Evolutionary conservation across 2,888 invertebrate genomes (phyloP).

Genomic region (Neoaliturus tenellus): DNA sequence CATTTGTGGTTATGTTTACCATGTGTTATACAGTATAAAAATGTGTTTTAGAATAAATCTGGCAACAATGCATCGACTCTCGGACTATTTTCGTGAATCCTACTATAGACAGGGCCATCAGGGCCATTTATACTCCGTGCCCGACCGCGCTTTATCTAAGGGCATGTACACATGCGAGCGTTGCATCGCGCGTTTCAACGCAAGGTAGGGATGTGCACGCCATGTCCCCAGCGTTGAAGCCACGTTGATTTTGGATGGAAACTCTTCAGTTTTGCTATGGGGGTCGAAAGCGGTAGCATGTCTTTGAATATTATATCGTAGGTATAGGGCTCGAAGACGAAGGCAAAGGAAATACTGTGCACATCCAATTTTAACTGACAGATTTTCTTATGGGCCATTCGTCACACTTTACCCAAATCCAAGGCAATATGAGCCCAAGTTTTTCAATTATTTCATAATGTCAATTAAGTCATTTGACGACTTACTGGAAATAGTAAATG

Average conservation of each 20-base stretch:
- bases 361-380: conserved; percentile 26
- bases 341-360: conserved; percentile 37
- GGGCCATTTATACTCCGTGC: no score
- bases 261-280: background rate
- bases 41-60: no score
- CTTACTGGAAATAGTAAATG: conserved; percentile 15
- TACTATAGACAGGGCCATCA: no score
- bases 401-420: background rate
- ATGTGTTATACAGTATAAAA: no score
- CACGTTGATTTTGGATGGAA: background rate
- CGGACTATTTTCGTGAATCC: no score
- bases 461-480: conserved; percentile 32
- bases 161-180: no score
- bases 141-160: no score
- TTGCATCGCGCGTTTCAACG: background rate
- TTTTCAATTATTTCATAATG: conserved; percentile 38
- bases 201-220: background rate
- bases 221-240: background rate
- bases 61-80: no score
- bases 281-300: conserved; percentile 12
- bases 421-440: conserved; percentile 21
- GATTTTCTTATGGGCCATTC: background rate
- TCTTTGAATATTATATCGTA: conserved; percentile 33
- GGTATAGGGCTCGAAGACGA: conserved; percentile 26
- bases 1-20: no score